Base-by-base conservation (phyloP, 2,888 invertebrate species). In the Andrena haemorrhoa region DNA sequence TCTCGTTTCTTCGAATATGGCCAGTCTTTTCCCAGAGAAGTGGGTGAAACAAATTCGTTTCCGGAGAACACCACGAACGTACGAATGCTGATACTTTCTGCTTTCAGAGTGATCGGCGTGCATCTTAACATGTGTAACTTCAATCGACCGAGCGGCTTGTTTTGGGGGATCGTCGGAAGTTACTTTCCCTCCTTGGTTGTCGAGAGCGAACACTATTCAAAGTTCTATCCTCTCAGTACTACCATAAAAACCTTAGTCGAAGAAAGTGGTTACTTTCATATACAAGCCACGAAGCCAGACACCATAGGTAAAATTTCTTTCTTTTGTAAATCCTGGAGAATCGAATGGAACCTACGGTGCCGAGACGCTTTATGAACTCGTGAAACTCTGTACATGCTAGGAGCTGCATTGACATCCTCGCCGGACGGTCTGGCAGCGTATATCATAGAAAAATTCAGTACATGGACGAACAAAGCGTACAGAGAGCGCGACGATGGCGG, bases 201-300 rank as follows among this genome's bases (percentile, higher is more conserved):
- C 0, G 95, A 95, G 0, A 92, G 94, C 4, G 94, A 95, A 92
- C 90, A 95, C 73, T 91, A 93, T 12, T 93, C 95, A 12, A 94
- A 91, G 88, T 93, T 95, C 91, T 96, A 95, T 87, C 96, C 96
- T 0, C 69, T 96, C 7, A 88, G 85, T 2, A 88, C 94, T 0
- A 92, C 93, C 23, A 41, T 93, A 0, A 41, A 82, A 7, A 85
- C 82, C 0, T 0, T 93, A 0, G 0, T 95, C 0, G 93, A 94
- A 26, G 88, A 96, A 91, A 92, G 90, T 47, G 96, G 96, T 0
- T 96, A 96, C 87, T 92, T 97, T 89, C 98, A 98, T 91, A 86
- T 98, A 5, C 98, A 98, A 92, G 95, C 97, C 0, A 98, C 98
- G 0, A 98, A 98, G 92, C 98, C 98, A 16, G 98, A 98, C 90